Base-by-base conservation (phyloP, 2,888 invertebrate genomes). In the Athrips mouffetella region DNA sequence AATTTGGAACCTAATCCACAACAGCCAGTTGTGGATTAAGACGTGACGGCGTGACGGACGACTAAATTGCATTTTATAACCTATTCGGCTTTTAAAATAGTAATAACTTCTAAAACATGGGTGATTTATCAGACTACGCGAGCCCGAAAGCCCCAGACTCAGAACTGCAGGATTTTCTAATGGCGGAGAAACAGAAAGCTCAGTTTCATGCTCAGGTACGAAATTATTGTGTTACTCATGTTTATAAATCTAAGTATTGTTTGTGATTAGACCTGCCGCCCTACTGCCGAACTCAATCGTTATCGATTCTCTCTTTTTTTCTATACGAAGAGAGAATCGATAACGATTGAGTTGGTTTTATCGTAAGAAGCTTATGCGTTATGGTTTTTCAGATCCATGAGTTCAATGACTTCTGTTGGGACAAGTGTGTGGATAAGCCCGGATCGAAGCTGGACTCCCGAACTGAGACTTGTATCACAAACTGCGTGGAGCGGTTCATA, bases 331-430 rank as follows among this genome's bases (percentile, higher is more conserved):
- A n/a, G n/a, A n/a, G n/a, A n/a, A n/a, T n/a, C n/a, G n/a, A n/a
- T n/a, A n/a, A n/a, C n/a, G n/a, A n/a, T n/a, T n/a, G n/a, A n/a
- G n/a, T n/a, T n/a, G n/a, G n/a, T n/a, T n/a, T n/a, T n/a, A n/a
- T 8, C 18, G n/a, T 13, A 11, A 20, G 6, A 25, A 6, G 13
- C 16, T 25, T 31, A n/a, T 21, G n/a, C 18, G 15, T n/a, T 23
- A 2, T 31, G 37, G 41, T 16, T 57, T 90, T 89, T 49, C 74
- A 98, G 96, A 94, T 98, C 55, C 96, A 96, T 66, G 95, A 95
- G 76, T 94, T 98, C 75, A 97, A 96, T 65, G 97, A 97, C 67
- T 92, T 96, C 57, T 98, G 98, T 76, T 98, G 98, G 98, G 98
- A 98, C 13, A 96, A 96, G 75, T 98, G 98, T 74, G 91, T 98